Evolutionary conservation across 2,888 invertebrate species (phyloP).

Genomic region (Clunio marinus): DNA sequence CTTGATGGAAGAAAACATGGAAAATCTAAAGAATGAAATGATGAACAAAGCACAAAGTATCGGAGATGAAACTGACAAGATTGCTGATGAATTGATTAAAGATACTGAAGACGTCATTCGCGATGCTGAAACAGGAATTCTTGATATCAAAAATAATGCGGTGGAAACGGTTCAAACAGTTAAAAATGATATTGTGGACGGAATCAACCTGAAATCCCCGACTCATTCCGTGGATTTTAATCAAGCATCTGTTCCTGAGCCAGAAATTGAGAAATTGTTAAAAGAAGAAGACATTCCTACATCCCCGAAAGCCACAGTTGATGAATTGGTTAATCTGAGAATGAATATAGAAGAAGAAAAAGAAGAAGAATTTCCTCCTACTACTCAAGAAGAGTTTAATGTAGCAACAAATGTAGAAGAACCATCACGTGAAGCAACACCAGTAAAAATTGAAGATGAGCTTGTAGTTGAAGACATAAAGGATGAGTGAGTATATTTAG

Average conservation of each 20-base stretch:
- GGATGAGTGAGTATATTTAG: conserved; percentile 35
- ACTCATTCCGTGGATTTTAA: conserved; percentile 45
- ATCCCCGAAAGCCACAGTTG: conserved; percentile 25
- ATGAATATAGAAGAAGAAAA: neutral
- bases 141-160: conserved; percentile 21
- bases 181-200: conserved; percentile 11
- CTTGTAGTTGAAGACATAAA: conserved; percentile 34
- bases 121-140: conserved; percentile 29
- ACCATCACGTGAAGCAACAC: neutral
- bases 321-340: conserved; percentile 18
- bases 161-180: conserved; percentile 11
- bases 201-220: neutral
- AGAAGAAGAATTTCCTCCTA: neutral
- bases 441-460: conserved; percentile 28
- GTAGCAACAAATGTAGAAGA: neutral
- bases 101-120: conserved; percentile 37
- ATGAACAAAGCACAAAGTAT: conserved; percentile 40
- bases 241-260: conserved; percentile 49
- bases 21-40: conserved; percentile 39
- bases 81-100: conserved; percentile 41
- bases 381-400: neutral
- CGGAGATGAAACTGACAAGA: conserved; percentile 41
- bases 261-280: conserved; percentile 46
- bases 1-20: conserved; percentile 40
- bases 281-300: neutral